phyloP scores from a whole-genome alignment of 1,140 invertebrate genomes.

The Drosophila ercepeae region DNA sequence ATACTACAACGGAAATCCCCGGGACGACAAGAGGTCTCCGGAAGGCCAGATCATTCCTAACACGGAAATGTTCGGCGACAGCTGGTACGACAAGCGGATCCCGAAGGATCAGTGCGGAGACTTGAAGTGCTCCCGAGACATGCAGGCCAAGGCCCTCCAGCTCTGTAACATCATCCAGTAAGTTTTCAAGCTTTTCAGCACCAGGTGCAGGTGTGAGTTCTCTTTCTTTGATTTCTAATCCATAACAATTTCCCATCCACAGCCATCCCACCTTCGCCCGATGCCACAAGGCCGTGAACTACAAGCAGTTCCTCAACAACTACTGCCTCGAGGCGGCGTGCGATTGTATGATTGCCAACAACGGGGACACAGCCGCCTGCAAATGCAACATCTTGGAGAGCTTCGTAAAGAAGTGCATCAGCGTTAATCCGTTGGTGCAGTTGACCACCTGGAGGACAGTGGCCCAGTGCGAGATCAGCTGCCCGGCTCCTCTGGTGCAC shows the following conservation, averaged over 20 bases:
- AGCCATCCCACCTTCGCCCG: conserved; percentile 86
- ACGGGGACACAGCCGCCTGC: conserved; percentile 85
- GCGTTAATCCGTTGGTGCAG: conserved; percentile 86
- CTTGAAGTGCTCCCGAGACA: conserved; percentile 85
- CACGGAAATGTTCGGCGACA: conserved; percentile 89
- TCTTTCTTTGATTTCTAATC: background rate
- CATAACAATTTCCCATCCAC: background rate
- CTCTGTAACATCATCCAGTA: conserved; percentile 86
- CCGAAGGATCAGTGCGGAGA: conserved; percentile 85
- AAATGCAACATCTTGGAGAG: conserved; percentile 88
- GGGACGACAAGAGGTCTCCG: conserved; percentile 89
- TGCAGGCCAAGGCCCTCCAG: conserved; percentile 87
- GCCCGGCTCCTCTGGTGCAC: conserved; percentile 89
- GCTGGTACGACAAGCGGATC: conserved; percentile 87
- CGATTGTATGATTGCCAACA: conserved; percentile 86
- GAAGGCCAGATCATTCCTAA: conserved; percentile 87
- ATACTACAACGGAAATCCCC: conserved; percentile 87
- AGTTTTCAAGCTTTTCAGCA: too few species aligned
- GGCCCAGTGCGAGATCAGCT: conserved; percentile 86
- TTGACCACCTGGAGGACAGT: conserved; percentile 89
- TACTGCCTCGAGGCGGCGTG: conserved; percentile 90
- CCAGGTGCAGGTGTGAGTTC: too few species aligned
- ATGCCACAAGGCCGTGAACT: conserved; percentile 86
- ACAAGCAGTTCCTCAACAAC: conserved; percentile 88
- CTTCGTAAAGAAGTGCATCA: conserved; percentile 89